Percentiles rank a stretch among this genome's conserved stretches.
phyloP scores from a whole-genome alignment of 2,888 invertebrate genomes.

The Torymus tubicola region DNA sequence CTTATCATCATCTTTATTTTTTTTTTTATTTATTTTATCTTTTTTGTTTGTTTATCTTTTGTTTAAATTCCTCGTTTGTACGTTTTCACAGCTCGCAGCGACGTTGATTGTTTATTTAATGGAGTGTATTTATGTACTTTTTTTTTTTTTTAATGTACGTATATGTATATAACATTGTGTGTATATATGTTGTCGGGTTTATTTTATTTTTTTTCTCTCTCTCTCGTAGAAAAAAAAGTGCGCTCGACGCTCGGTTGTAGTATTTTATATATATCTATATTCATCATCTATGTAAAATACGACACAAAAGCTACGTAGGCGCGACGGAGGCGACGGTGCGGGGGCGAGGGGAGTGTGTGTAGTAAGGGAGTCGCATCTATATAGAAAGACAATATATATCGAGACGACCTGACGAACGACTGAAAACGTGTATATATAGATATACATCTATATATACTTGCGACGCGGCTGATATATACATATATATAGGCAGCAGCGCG shows the following conservation, averaged over 20 bases:
- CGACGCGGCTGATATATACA: too few species aligned
- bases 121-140: conserved; percentile 23
- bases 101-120: conserved; percentile 53
- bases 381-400: too few species aligned
- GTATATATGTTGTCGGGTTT: neutral
- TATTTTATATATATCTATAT: too few species aligned
- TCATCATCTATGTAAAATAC: too few species aligned
- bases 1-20: conserved; percentile 12
- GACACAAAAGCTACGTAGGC: too few species aligned
- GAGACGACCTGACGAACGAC: too few species aligned
- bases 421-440: too few species aligned
- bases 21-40: conserved; percentile 21
- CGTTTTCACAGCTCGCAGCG: conserved; percentile 57
- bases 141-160: conserved; percentile 27
- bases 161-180: conserved; percentile 9
- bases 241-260: neutral
- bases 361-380: too few species aligned
- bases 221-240: conserved; percentile 9
- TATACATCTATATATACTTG: too few species aligned
- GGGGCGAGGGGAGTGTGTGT: too few species aligned
- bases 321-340: too few species aligned
- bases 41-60: conserved; percentile 10
- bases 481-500: too few species aligned
- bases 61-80: conserved; percentile 53
- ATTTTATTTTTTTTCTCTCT: neutral